phyloP scores from a whole-genome alignment of 2,888 invertebrate genomes.

The Nymphalis polychloros region DNA sequence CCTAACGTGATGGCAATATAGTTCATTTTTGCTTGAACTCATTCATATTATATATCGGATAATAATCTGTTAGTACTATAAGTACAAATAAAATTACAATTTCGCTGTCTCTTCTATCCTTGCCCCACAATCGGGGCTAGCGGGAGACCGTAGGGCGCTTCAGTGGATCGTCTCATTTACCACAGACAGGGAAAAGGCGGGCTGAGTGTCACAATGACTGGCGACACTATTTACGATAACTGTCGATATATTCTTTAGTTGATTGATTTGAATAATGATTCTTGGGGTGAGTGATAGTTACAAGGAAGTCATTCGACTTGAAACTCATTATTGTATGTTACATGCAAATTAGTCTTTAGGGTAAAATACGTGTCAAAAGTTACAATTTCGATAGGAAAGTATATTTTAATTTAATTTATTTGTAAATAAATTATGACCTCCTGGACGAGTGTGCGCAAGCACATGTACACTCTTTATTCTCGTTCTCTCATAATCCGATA shows the following conservation, averaged over 20 bases:
- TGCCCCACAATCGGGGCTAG: constrained; percentile 12
- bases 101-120: constrained; percentile 8
- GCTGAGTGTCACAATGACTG: constrained; percentile 52
- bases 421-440: too few species aligned
- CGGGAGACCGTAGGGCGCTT: constrained; percentile 49
- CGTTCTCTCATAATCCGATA: too few species aligned
- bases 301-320: constrained; percentile 14
- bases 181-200: constrained; percentile 75
- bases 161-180: constrained; percentile 66
- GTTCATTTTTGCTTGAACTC: too few species aligned
- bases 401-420: too few species aligned
- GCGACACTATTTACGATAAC: constrained; percentile 62
- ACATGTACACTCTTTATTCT: too few species aligned
- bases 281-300: constrained; percentile 15
- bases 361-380: too few species aligned
- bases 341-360: not conserved
- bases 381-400: too few species aligned
- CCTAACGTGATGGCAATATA: too few species aligned
- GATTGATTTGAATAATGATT: constrained; percentile 37
- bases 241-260: constrained; percentile 47
- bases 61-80: not conserved
- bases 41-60: too few species aligned
- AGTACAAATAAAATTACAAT: not conserved
- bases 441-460: too few species aligned
- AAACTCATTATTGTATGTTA: constrained; percentile 7